Evolutionary conservation across 2,113 vertebrate genomes (phyloP), one percentile per base, ranked within the genome.

Genomic region (Capreolus pygargus): DNA sequence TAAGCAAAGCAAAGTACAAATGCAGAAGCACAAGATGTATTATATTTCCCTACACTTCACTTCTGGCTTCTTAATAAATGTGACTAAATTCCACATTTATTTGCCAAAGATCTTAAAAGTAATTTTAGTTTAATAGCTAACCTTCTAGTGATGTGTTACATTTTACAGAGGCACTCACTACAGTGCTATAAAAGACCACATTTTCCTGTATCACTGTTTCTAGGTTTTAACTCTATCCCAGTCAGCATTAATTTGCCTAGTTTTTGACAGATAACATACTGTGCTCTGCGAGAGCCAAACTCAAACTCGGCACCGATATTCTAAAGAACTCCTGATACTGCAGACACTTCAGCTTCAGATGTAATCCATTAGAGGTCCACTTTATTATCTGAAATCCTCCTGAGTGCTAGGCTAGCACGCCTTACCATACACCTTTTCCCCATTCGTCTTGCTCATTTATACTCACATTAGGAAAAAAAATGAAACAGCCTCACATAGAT

Each of bases 51-150:
- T 13, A 88, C 96, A 84, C n/a, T 33, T 95, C 86, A 54, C 87
- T 98, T 79, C 28, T 91, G 76, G 33, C 50, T 95, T 96, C 57
- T 89, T 74, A 78, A 45, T 97, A 95, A 96, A 94, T 86, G 17
- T 55, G 91, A 92, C 39, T n/a, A n/a, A 36, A 97, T 91, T 90
- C 94, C 25, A 96, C 57, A 70, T 17, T 94, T 82, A 86, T 64
- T 93, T 97, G 94, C n/a, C 45, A 91, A 98, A 95, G 78, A 97
- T 88, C 16, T 36, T 83, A 78, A 74, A 93, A 88, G 79, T 79
- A 87, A 97, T 33, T 86, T 27, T 36, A 55, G 67, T 64, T 92
- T 90, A 94, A 96, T 70, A 70, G 91, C 67, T 76, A 92, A 78
- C 7, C 15, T 97, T 97, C 57, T 43, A 57, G 50, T 30, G 95